phyloP scores from a whole-genome alignment of 2,797 vertebrate species.

The Acridotheres tristis region DNA sequence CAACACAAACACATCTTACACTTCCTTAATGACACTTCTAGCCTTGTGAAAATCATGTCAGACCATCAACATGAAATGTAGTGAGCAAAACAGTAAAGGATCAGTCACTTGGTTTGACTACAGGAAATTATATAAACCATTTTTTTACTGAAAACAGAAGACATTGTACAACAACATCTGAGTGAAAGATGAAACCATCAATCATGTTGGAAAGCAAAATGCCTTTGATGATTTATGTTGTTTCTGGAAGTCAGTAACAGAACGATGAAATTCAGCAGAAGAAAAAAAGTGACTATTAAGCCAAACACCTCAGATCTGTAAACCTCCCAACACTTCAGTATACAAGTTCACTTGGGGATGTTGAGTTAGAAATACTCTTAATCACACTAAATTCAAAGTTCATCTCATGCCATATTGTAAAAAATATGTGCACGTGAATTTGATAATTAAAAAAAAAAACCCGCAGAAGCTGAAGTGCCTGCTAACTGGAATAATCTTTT shows the following conservation, averaged over 20 bases:
- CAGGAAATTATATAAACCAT: neutral
- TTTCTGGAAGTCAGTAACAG: neutral
- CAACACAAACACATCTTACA: neutral
- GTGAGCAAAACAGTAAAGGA: neutral
- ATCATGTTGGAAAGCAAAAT: neutral
- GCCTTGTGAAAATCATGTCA: neutral
- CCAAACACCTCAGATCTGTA: neutral
- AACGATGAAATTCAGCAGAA: neutral
- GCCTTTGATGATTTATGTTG: neutral
- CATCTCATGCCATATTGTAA: neutral
- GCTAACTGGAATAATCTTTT: neutral
- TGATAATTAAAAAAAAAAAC: neutral
- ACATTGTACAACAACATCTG: neutral
- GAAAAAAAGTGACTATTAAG: neutral
- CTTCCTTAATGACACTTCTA: neutral
- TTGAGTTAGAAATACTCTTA: neutral
- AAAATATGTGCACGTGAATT: neutral
- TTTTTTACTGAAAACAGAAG: neutral
- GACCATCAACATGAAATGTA: accelerated
- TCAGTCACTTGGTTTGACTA: neutral
- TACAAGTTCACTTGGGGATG: neutral
- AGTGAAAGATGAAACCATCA: neutral
- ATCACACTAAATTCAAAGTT: neutral
- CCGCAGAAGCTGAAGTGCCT: neutral
- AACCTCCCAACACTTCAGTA: neutral